phyloP scores from a whole-genome alignment of 2,888 invertebrate species.

The Panopea generosa region DNA sequence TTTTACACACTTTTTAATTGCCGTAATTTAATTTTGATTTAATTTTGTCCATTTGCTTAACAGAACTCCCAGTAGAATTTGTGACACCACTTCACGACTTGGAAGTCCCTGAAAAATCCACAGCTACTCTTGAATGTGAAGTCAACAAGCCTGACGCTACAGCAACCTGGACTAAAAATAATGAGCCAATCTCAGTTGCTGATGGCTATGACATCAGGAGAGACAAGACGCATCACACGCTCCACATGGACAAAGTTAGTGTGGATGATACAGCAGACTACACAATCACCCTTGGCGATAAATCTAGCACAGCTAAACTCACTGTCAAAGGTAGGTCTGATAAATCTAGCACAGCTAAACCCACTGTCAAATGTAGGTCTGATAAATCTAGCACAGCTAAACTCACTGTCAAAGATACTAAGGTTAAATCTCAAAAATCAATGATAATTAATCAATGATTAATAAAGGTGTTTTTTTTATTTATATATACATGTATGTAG shows the following conservation, averaged over 20 bases:
- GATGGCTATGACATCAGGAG: constrained; percentile 92
- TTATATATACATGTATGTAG: no score
- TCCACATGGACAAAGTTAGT: constrained; percentile 75
- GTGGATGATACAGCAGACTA: constrained; percentile 80
- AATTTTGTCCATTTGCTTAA: not conserved
- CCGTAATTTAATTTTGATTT: no score
- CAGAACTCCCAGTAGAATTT: constrained; percentile 77
- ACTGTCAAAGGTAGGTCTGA: constrained; percentile 71
- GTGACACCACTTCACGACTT: constrained; percentile 71
- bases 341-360: constrained; percentile 62
- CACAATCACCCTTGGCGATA: constrained; percentile 73
- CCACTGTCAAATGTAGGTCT: constrained; percentile 66
- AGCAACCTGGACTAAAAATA: constrained; percentile 93
- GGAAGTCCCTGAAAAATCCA: constrained; percentile 67
- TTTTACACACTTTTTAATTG: no score
- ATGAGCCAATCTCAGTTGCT: constrained; percentile 94
- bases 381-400: constrained; percentile 68
- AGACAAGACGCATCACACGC: constrained; percentile 87
- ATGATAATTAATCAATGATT: no score
- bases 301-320: constrained; percentile 62
- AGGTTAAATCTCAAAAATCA: no score
- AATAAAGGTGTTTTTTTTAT: no score
- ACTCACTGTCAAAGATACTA: constrained; percentile 65
- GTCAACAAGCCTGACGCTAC: constrained; percentile 97
- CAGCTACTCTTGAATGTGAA: constrained; percentile 94